Conservation (phyloP, 2,888 invertebrate genomes). For the Spilarctia lutea region DNA sequence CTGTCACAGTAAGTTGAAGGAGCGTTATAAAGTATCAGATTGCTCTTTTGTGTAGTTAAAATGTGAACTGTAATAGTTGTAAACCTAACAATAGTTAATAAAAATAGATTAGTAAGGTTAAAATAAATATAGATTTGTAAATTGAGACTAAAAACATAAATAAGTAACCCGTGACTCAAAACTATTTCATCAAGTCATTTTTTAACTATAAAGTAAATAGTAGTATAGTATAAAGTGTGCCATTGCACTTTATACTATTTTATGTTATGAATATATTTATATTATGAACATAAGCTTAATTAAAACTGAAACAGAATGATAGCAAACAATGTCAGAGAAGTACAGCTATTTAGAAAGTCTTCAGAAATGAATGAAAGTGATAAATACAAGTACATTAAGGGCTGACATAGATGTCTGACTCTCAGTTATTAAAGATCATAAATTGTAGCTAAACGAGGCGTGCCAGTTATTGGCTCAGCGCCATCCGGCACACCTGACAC, state of each 20-base stretch:
- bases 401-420: neutral
- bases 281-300: neutral
- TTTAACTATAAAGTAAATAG: neutral
- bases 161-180: neutral
- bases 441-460: slow-evolving; percentile 17
- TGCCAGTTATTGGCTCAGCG: slow-evolving; percentile 12
- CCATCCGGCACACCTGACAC: slow-evolving; percentile 1
- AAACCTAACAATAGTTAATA: too few species aligned
- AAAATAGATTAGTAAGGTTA: too few species aligned
- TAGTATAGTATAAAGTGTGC: neutral
- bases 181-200: neutral
- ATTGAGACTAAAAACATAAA: neutral
- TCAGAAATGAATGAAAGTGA: slow-evolving; percentile 8
- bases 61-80: too few species aligned
- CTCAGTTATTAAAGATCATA: slow-evolving; percentile 36
- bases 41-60: too few species aligned
- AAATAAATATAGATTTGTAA: too few species aligned
- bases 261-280: too few species aligned
- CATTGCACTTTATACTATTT: too few species aligned
- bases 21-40: too few species aligned
- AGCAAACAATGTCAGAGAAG: neutral
- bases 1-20: too few species aligned
- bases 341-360: neutral
- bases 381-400: slow-evolving; percentile 10
- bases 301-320: neutral